Evolutionary conservation across 2,888 invertebrate species (phyloP).

Genomic region (Arctia plantaginis): DNA sequence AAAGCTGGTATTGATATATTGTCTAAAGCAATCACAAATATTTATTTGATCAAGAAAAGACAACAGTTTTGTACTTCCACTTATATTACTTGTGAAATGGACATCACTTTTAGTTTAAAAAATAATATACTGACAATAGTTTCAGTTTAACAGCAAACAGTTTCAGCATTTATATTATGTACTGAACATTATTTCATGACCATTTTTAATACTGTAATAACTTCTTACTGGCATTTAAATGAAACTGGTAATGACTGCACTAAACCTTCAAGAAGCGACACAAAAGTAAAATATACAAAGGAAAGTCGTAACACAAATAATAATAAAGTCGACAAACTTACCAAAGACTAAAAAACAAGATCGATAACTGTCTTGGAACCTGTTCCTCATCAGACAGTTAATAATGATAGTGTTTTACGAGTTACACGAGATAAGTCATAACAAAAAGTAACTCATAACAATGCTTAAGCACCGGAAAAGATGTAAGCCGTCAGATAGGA

Average conservation of each 20-base stretch:
- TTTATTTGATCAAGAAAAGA: neutral
- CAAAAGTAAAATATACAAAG: constrained; percentile 17
- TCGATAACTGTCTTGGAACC: constrained; percentile 22
- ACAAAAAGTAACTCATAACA: constrained; percentile 43
- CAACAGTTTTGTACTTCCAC: no score
- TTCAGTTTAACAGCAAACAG: neutral
- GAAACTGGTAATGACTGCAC: constrained; percentile 14
- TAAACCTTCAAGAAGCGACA: constrained; percentile 17
- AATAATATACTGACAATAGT: neutral
- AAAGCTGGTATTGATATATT: no score
- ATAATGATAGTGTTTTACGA: constrained; percentile 29
- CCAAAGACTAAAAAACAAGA: constrained; percentile 24
- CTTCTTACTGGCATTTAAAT: constrained; percentile 27
- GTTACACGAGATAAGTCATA: constrained; percentile 35
- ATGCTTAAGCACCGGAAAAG: constrained; percentile 44
- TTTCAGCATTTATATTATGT: neutral
- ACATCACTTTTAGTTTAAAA: neutral
- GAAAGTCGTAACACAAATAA: constrained; percentile 13
- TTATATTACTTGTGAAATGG: neutral
- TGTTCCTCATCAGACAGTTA: constrained; percentile 26
- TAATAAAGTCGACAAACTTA: neutral
- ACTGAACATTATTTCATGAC: neutral
- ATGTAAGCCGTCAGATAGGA: constrained; percentile 34
- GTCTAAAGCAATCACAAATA: neutral
- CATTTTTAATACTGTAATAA: constrained; percentile 10